These are phyloP conservation scores for Vidua macroura DNA, from an alignment of 2,113 vertebrate genomes.

Conservation along the genomic window DNA sequence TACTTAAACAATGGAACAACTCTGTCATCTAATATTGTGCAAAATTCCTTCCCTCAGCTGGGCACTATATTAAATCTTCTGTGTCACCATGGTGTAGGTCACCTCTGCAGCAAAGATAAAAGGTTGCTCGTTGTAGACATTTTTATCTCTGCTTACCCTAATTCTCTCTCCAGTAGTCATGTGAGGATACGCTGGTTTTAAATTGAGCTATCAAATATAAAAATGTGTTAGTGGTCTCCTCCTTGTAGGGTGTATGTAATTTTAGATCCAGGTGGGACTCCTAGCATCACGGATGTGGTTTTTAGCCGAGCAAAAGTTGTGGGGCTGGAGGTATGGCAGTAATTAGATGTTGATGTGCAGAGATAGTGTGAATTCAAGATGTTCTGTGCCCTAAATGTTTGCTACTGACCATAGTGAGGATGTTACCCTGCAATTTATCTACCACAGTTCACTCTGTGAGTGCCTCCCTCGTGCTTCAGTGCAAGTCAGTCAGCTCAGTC, in stretches of 20 bases:
- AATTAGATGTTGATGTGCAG: not conserved
- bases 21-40: conserved; percentile 47
- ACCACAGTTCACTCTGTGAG: not conserved
- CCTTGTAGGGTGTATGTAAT: not conserved
- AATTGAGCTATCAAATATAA: not conserved
- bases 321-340: not conserved
- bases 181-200: not conserved
- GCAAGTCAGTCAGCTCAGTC: not conserved
- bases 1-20: conserved; percentile 50
- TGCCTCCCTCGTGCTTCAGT: not conserved
- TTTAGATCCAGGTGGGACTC: not conserved
- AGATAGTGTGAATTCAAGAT: not conserved
- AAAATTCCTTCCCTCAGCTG: conserved; percentile 18
- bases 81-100: conserved; percentile 13
- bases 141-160: conserved; percentile 6
- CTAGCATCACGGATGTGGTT: not conserved
- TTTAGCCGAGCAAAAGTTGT: not conserved
- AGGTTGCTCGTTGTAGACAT: not conserved
- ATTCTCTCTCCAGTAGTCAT: not conserved
- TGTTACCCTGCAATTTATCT: not conserved
- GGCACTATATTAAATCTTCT: conserved; percentile 36
- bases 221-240: not conserved
- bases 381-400: not conserved
- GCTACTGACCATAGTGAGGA: not conserved
- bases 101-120: conserved; percentile 26